Percentiles rank a stretch among this genome's conserved stretches.
phyloP scores from a whole-genome alignment of 1,140 invertebrate species.

The Riptortus pedestris region DNA sequence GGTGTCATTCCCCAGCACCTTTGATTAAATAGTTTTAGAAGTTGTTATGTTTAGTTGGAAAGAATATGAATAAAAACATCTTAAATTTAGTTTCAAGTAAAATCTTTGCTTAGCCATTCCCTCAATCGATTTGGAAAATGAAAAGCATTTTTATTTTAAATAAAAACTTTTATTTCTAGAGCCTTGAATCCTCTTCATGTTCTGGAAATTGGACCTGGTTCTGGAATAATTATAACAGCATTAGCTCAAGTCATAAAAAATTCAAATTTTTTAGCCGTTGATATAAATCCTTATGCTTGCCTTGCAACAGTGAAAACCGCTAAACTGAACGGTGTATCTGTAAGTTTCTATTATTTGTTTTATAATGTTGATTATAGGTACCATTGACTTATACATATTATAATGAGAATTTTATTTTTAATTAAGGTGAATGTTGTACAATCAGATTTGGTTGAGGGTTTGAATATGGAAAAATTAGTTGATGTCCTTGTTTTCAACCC shows the following conservation, averaged over 20 bases:
- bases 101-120: too few species aligned
- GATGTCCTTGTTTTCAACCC: conserved; percentile 95
- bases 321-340: conserved; percentile 45
- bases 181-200: conserved; percentile 57
- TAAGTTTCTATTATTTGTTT: conserved; percentile 6
- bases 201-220: conserved; percentile 87
- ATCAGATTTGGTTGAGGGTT: conserved; percentile 52
- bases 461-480: conserved; percentile 41
- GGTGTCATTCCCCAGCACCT: too few species aligned
- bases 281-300: conserved; percentile 74
- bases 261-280: conserved; percentile 55
- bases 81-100: too few species aligned
- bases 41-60: too few species aligned
- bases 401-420: neutral
- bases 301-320: conserved; percentile 55
- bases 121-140: too few species aligned
- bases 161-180: conserved; percentile 43
- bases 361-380: neutral
- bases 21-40: too few species aligned
- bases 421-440: conserved; percentile 49
- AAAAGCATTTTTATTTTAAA: too few species aligned
- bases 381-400: neutral
- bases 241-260: conserved; percentile 57
- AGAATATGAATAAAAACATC: too few species aligned
- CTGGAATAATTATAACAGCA: conserved; percentile 82